Conservation (phyloP, 2,113 vertebrate genomes). For the Archocentrus centrarchus region DNA sequence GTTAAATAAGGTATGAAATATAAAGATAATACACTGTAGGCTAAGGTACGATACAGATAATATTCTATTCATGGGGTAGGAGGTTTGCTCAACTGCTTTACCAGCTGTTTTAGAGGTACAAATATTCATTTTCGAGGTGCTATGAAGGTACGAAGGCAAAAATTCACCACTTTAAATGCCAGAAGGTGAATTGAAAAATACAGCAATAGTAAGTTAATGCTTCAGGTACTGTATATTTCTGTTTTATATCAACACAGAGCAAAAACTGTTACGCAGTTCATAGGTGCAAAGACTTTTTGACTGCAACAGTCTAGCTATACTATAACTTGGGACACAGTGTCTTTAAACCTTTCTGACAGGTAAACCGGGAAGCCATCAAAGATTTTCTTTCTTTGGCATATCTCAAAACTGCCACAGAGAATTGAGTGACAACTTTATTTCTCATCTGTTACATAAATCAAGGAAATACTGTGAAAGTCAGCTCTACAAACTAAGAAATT, state of each 20-base stretch:
- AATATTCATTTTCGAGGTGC: constrained; percentile 46
- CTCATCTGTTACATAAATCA: constrained; percentile 77
- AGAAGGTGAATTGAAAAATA: constrained; percentile 20
- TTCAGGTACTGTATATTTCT: constrained; percentile 40
- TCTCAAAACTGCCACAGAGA: constrained; percentile 74
- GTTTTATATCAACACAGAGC: constrained; percentile 22
- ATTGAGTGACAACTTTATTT: constrained; percentile 81
- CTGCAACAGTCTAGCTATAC: constrained; percentile 47
- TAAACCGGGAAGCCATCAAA: constrained; percentile 77
- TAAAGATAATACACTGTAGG: constrained; percentile 30
- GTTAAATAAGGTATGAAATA: constrained; percentile 53
- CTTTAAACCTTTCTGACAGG: constrained; percentile 72
- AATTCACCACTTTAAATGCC: constrained; percentile 13
- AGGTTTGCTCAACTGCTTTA: constrained; percentile 31
- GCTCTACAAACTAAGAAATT: constrained; percentile 75
- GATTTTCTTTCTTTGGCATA: constrained; percentile 71
- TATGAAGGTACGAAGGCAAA: constrained; percentile 29
- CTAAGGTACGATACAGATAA: background rate
- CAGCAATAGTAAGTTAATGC: constrained; percentile 46
- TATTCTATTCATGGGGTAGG: background rate
- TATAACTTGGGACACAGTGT: constrained; percentile 51
- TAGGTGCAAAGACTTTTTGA: constrained; percentile 50
- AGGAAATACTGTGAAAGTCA: constrained; percentile 72
- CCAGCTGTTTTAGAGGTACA: constrained; percentile 36
- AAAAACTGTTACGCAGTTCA: constrained; percentile 48